Evolutionary conservation across 2,113 vertebrate species (phyloP).

Genomic region (Entelurus aequoreus): DNA sequence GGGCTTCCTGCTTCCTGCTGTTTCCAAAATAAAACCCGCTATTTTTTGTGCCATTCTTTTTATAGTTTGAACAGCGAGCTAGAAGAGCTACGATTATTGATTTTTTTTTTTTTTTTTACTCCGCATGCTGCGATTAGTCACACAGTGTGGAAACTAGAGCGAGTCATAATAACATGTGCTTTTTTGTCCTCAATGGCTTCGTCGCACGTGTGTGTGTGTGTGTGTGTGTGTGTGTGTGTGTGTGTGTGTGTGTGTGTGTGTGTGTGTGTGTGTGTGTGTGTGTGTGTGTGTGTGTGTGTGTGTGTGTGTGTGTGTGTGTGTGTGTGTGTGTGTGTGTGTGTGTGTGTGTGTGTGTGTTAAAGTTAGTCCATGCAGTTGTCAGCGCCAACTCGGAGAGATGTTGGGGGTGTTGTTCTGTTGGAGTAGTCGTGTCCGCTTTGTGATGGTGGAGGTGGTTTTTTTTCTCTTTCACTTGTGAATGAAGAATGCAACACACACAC

Average conservation of each 20-base stretch:
- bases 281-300: slow-evolving; percentile 28
- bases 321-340: slow-evolving; percentile 16
- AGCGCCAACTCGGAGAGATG: slow-evolving; percentile 35
- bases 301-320: too few species aligned
- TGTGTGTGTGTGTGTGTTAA: slow-evolving; percentile 47
- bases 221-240: slow-evolving; percentile 28
- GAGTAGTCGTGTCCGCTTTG: slow-evolving; percentile 57
- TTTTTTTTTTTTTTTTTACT: slow-evolving; percentile 24
- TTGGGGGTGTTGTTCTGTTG: slow-evolving; percentile 33
- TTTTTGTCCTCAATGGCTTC: slow-evolving; percentile 38
- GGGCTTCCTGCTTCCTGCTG: too few species aligned
- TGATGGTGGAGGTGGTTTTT: slow-evolving; percentile 45
- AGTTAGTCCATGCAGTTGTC: slow-evolving; percentile 22
- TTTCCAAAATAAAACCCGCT: too few species aligned
- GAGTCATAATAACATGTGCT: slow-evolving; percentile 10
- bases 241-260: slow-evolving; percentile 34
- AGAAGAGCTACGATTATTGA: slow-evolving; percentile 32
- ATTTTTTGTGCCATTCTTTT: too few species aligned
- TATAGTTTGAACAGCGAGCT: neutral
- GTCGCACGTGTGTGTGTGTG: slow-evolving; percentile 24
- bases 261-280: slow-evolving; percentile 34
- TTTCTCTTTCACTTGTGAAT: slow-evolving; percentile 55
- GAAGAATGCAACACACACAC: slow-evolving; percentile 41
- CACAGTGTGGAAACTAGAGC: slow-evolving; percentile 29
- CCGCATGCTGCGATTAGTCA: slow-evolving; percentile 29